Evolutionary conservation across 2,888 invertebrate genomes (phyloP).

Genomic region (Conchocele bisecta): DNA sequence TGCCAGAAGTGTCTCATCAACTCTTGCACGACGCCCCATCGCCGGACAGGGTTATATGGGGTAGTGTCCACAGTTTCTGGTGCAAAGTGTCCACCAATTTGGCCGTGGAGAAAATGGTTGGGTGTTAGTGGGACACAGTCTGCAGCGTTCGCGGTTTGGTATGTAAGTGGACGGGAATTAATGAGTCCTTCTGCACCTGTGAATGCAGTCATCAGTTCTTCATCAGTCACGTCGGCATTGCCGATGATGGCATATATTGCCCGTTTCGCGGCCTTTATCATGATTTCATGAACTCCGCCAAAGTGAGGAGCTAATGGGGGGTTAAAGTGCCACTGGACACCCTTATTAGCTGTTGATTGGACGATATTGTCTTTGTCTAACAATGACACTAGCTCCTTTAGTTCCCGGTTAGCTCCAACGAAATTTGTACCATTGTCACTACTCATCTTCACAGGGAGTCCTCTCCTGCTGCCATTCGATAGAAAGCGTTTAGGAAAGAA

Average conservation of each 20-base stretch:
- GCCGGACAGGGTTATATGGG: too few relatives aligned
- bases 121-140: constrained; percentile 35
- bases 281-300: constrained; percentile 46
- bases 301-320: constrained; percentile 56
- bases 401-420: constrained; percentile 28
- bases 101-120: constrained; percentile 55
- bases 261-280: constrained; percentile 49
- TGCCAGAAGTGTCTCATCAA: too few relatives aligned
- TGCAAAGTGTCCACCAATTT: constrained; percentile 43
- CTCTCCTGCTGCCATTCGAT: constrained; percentile 31
- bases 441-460: constrained; percentile 29
- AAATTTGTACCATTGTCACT: constrained; percentile 53
- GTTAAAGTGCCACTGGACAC: constrained; percentile 49
- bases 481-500: constrained; percentile 40
- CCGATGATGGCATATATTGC: constrained; percentile 46
- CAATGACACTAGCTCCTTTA: constrained; percentile 9
- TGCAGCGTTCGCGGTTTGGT: constrained; percentile 23
- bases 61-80: constrained; percentile 25
- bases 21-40: too few relatives aligned
- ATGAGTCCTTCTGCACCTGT: constrained; percentile 36
- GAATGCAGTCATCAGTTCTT: constrained; percentile 45
- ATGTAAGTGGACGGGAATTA: too few relatives aligned
- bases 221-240: constrained; percentile 39
- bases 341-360: constrained; percentile 11
- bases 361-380: constrained; percentile 35